A percentile compares a stretch with the other conserved stretches of the same genome.
Conservation (phyloP, 2,113 vertebrate genomes). For the Capra hircus region DNA sequence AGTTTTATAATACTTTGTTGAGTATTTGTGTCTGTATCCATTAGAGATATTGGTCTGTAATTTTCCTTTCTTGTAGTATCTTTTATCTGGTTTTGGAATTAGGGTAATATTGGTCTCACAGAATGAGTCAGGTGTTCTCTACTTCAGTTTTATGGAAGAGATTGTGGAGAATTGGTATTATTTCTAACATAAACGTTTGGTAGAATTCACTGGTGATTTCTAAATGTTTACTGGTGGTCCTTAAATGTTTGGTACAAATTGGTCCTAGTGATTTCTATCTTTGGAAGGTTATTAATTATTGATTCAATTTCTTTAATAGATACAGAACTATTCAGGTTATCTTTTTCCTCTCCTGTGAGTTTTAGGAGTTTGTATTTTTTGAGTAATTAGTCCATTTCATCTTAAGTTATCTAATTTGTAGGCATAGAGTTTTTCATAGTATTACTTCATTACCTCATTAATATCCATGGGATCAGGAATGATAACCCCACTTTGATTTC, state of each 20-base stretch:
- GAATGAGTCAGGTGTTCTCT: not conserved
- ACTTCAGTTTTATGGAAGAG: not conserved
- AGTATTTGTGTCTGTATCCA: not conserved
- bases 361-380: not conserved
- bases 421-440: not conserved
- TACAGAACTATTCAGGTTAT: not conserved
- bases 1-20: not conserved
- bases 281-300: conserved; percentile 8
- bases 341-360: not conserved
- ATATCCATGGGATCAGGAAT: not conserved
- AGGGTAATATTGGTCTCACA: not conserved
- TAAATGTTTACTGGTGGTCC: not conserved
- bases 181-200: not conserved
- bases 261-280: not conserved
- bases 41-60: not conserved
- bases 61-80: conserved; percentile 1
- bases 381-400: not conserved
- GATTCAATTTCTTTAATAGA: not conserved
- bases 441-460: not conserved
- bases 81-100: not conserved
- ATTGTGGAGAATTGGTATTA: not conserved
- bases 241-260: conserved; percentile 18
- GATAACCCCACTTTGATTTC: not conserved
- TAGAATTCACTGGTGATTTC: not conserved
- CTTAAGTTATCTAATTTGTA: not conserved